Evolutionary conservation across 2,888 invertebrate species (phyloP).

Genomic region (Agriotes lineatus): DNA sequence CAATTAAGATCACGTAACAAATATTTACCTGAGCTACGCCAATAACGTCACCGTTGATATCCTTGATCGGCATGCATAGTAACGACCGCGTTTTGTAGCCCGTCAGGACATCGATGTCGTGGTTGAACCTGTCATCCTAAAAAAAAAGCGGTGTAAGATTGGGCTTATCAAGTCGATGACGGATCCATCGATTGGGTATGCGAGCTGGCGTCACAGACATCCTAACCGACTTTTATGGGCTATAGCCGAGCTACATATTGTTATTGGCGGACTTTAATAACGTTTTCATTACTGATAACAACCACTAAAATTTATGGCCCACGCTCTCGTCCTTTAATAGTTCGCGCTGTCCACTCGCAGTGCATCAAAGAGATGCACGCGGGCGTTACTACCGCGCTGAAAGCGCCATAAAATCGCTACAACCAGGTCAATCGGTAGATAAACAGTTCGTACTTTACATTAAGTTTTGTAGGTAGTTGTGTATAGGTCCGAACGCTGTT

Average conservation of each 20-base stretch:
- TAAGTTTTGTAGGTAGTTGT: too few relatives aligned
- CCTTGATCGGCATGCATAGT: conserved; percentile 96
- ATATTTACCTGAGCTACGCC: conserved; percentile 91
- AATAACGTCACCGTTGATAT: conserved; percentile 93
- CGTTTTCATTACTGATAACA: conserved; percentile 16
- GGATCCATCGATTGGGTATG: not conserved
- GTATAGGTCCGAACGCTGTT: too few relatives aligned
- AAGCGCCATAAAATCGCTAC: too few relatives aligned
- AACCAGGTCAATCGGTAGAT: too few relatives aligned
- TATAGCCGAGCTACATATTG: not conserved
- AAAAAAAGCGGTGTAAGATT: not conserved
- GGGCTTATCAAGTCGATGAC: too few relatives aligned
- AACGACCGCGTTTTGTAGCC: conserved; percentile 94
- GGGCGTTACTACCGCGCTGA: too few relatives aligned
- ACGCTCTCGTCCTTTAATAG: conserved; percentile 12
- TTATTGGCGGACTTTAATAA: conserved; percentile 8
- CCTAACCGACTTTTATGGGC: conserved; percentile 1
- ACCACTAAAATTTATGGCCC: conserved; percentile 8
- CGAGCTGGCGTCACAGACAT: conserved; percentile 10
- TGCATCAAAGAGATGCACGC: too few relatives aligned
- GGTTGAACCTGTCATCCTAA: conserved; percentile 90
- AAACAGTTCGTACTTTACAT: too few relatives aligned
- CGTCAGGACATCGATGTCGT: conserved; percentile 92
- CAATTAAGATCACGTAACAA: conserved; percentile 30
- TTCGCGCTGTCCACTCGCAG: too few relatives aligned